Base-by-base conservation (phyloP, 2,113 vertebrate genomes). In the Corythoichthys intestinalis region DNA sequence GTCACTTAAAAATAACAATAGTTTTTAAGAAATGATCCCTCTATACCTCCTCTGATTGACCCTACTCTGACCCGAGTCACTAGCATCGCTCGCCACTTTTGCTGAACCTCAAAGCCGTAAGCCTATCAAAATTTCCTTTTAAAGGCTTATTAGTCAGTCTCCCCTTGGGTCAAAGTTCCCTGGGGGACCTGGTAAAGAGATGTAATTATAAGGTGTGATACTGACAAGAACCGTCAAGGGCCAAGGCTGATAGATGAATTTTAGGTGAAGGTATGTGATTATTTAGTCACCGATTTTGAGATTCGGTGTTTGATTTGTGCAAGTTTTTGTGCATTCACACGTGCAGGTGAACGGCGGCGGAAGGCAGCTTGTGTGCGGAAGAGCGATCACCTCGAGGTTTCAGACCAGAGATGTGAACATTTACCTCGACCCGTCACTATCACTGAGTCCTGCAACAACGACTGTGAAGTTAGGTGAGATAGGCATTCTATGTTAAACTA, bases 401-500 rank as follows among this genome's bases (percentile, higher is more conserved):
- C 95, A 7, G 94, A 96, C 71, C 94, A 96, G 81, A 94, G 92
- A 75, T 98, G 96, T 91, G 94, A 94, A 65, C 86, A 91, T 76
- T 72, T 90, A 77, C 85, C 94, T 57, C 78, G 80, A 9, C 92
- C 93, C 1, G 72, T 82, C 57, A 72, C 84, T 68, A 77, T 89
- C 34, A 90, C 82, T 17, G 95, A 98, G 84, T 87, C 89, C 34
- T 99, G 97, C 86, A 98, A 96, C 78, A 81, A 82, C 6, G 94
- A 97, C 58, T 99, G 97, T 89, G 94, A 97, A 87, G 89, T 98
- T 89, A 95, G 97, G 97, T 99, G 17, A 39, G 3, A 46, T 14
- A 15, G 28, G 6, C 34, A 1, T 20, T 28, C 20, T 28, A 28
- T 28, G 20, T 28, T 28, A 28, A 6, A 41, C 39, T 41, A 41